Percentiles rank a stretch among this genome's conserved stretches.
phyloP scores from a whole-genome alignment of 2,888 invertebrate genomes.

The Papilio gigon region DNA sequence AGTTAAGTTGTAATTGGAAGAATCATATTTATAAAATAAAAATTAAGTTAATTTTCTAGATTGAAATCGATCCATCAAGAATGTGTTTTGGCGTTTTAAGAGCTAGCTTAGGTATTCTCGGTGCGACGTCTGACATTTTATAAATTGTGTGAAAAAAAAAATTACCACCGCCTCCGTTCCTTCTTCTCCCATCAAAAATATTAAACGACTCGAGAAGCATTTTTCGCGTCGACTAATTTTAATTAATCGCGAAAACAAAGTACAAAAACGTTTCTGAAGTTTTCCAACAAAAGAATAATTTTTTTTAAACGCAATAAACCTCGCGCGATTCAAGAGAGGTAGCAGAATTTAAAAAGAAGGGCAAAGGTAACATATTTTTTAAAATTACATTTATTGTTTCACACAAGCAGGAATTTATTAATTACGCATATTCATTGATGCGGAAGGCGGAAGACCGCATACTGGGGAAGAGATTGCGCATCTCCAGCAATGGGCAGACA shows the following conservation, averaged over 20 bases:
- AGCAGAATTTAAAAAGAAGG: constrained; percentile 42
- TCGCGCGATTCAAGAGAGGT: constrained; percentile 43
- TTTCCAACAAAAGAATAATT: constrained; percentile 54
- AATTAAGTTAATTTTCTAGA: no score
- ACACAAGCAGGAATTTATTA: no score
- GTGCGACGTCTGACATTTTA: background rate
- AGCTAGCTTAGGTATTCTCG: background rate
- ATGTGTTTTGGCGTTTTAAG: no score
- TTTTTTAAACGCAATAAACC: constrained; percentile 61
- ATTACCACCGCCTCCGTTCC: constrained; percentile 25
- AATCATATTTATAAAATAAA: background rate
- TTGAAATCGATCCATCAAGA: no score
- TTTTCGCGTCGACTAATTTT: constrained; percentile 68
- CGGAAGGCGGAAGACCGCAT: no score
- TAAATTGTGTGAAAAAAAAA: constrained; percentile 30
- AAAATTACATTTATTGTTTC: background rate
- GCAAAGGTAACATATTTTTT: background rate
- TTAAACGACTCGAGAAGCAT: constrained; percentile 51
- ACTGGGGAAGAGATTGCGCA: no score
- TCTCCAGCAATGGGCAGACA: no score
- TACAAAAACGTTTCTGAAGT: constrained; percentile 59
- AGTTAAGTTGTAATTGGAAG: no score
- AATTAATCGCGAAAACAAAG: constrained; percentile 77
- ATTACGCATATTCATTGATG: no score
- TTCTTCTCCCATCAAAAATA: constrained; percentile 52